Conservation (phyloP, 2,797 vertebrate species). For the Danio aesculapii region DNA sequence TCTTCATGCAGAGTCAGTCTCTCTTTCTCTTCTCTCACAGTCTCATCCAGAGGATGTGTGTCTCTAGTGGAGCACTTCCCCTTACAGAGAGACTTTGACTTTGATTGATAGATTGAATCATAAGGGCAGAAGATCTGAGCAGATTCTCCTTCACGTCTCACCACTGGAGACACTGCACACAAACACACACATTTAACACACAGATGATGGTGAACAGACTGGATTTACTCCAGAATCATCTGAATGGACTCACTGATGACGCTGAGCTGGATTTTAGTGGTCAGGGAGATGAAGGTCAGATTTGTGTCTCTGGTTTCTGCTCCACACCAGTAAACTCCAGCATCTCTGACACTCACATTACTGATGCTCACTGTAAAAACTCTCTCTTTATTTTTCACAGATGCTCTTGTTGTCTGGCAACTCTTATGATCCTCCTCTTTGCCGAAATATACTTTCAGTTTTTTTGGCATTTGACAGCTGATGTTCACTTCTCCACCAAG, state of each 20-base stretch:
- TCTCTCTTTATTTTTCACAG: slow-evolving; percentile 16
- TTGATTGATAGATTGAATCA: slow-evolving; percentile 24
- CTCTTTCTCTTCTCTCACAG: slow-evolving; percentile 29
- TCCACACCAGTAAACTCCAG: slow-evolving; percentile 43
- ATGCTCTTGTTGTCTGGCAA: background rate
- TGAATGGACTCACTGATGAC: slow-evolving; percentile 11
- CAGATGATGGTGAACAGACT: background rate
- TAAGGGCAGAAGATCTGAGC: slow-evolving; percentile 29
- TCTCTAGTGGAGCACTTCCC: slow-evolving; percentile 15
- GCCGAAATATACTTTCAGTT: slow-evolving; percentile 17
- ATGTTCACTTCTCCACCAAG: slow-evolving; percentile 14
- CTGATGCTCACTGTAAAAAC: slow-evolving; percentile 20
- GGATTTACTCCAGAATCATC: background rate
- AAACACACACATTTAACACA: background rate
- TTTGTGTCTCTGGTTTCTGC: background rate
- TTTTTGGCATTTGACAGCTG: background rate
- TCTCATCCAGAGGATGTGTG: background rate
- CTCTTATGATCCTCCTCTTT: slow-evolving; percentile 19
- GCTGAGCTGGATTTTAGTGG: background rate
- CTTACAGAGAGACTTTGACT: background rate
- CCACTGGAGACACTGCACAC: background rate
- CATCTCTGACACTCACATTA: slow-evolving; percentile 20
- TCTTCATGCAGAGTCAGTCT: slow-evolving; percentile 19
- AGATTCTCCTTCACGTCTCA: background rate
- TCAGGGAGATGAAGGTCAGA: slow-evolving; percentile 22